phyloP scores from a whole-genome alignment of 1,140 invertebrate genomes.

The Sinella curviseta region DNA sequence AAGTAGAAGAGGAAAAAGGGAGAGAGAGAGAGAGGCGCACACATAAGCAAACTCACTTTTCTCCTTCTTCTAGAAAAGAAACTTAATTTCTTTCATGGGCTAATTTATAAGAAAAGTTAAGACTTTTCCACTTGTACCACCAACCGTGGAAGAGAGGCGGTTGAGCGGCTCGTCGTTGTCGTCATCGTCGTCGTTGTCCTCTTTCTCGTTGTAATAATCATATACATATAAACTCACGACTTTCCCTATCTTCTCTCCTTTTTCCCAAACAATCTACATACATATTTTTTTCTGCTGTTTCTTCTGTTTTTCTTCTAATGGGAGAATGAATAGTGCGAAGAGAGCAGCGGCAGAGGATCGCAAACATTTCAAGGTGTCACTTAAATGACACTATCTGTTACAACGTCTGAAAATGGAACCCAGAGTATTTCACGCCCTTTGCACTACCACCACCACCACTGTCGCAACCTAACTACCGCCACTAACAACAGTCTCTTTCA shows the following conservation, averaged over 20 bases:
- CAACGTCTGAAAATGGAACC: conserved; percentile 17
- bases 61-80: conserved; percentile 9
- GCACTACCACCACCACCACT: neutral
- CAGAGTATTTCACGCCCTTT: conserved; percentile 19
- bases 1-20: neutral
- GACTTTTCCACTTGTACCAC: conserved; percentile 12
- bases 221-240: neutral
- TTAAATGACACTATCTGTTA: conserved; percentile 26
- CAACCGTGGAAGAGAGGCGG: conserved; percentile 14
- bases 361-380: conserved; percentile 27
- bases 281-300: neutral
- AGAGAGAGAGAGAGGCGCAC: neutral
- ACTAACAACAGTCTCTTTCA: no score
- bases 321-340: neutral
- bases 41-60: neutral
- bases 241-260: neutral
- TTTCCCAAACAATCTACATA: no score
- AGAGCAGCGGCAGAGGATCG: neutral
- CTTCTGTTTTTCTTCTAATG: neutral
- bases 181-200: neutral
- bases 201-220: neutral
- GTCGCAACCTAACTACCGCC: no score
- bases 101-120: conserved; percentile 27
- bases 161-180: neutral
- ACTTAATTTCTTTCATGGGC: conserved; percentile 16